phyloP scores from a whole-genome alignment of 64 coral and sea anemone genomes.

The Stichodactyla mertensii region DNA sequence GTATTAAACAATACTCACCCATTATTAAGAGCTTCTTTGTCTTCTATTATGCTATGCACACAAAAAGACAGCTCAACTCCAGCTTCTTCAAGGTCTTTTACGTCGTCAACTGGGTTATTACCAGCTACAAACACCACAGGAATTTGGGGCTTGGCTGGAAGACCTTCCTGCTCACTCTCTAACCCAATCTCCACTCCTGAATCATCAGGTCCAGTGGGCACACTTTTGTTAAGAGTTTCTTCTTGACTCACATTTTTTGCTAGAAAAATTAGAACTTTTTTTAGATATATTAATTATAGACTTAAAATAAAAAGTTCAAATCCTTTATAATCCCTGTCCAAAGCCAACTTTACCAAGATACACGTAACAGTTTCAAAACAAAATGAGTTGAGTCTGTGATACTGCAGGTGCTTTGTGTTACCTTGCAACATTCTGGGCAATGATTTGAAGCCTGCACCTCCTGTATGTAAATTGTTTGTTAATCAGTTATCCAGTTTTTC shows the following conservation, averaged over 20 bases:
- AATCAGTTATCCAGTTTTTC: too few species aligned
- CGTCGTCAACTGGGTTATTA: neutral
- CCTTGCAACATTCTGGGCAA: too few species aligned
- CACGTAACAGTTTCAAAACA: too few species aligned
- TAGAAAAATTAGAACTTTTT: too few species aligned
- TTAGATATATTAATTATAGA: too few species aligned
- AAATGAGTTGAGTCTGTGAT: too few species aligned
- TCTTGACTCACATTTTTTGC: neutral
- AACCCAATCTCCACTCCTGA: conserved; percentile 83
- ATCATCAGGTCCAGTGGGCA: conserved; percentile 49
- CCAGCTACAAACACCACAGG: neutral
- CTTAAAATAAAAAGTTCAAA: too few species aligned
- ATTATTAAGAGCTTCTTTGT: neutral
- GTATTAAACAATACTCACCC: neutral
- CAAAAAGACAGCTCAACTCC: conserved; percentile 25
- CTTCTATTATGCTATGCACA: conserved; percentile 7
- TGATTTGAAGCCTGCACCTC: too few species aligned
- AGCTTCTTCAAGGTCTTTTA: neutral
- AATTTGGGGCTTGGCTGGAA: neutral
- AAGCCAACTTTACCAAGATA: too few species aligned
- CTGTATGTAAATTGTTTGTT: too few species aligned
- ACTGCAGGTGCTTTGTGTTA: too few species aligned
- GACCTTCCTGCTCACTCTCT: conserved; percentile 77
- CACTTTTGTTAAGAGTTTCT: conserved; percentile 36
- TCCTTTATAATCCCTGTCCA: too few species aligned